These are phyloP conservation scores for Dreissena rostriformis DNA, from an alignment of 1,140 invertebrate species.

Conservation along the genomic window DNA sequence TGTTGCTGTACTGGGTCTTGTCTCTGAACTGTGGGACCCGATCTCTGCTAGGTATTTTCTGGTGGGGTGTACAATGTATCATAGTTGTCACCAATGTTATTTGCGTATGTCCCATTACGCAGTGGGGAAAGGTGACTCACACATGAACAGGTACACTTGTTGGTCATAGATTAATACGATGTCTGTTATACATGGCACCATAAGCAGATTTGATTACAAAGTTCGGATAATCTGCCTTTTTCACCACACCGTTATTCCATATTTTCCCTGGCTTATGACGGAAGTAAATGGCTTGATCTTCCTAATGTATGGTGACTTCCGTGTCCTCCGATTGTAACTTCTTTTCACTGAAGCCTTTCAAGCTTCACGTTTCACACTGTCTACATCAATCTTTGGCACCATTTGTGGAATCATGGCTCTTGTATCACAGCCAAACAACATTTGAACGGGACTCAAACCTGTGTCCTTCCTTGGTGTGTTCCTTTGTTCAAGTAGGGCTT, in stretches of 20 bases:
- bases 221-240: slow-evolving; percentile 3
- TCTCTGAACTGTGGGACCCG: neutral
- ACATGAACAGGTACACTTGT: slow-evolving; percentile 1
- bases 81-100: too few relatives aligned
- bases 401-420: slow-evolving; percentile 51
- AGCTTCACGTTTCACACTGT: slow-evolving; percentile 18
- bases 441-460: slow-evolving; percentile 55
- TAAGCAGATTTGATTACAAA: slow-evolving; percentile 7
- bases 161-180: slow-evolving; percentile 32
- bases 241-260: slow-evolving; percentile 33
- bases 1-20: neutral
- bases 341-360: slow-evolving; percentile 33
- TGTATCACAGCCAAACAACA: slow-evolving; percentile 55
- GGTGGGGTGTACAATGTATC: too few relatives aligned
- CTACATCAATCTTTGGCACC: neutral
- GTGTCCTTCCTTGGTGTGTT: slow-evolving; percentile 60
- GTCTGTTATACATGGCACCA: slow-evolving; percentile 22
- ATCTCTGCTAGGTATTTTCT: neutral
- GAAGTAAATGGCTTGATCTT: slow-evolving; percentile 52
- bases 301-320: slow-evolving; percentile 1
- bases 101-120: too few relatives aligned
- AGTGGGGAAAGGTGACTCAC: neutral
- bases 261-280: slow-evolving; percentile 18
- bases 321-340: slow-evolving; percentile 31
- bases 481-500: slow-evolving; percentile 56